Conservation (phyloP, 2,888 invertebrate genomes). For the Gastrophysa polygoni region DNA sequence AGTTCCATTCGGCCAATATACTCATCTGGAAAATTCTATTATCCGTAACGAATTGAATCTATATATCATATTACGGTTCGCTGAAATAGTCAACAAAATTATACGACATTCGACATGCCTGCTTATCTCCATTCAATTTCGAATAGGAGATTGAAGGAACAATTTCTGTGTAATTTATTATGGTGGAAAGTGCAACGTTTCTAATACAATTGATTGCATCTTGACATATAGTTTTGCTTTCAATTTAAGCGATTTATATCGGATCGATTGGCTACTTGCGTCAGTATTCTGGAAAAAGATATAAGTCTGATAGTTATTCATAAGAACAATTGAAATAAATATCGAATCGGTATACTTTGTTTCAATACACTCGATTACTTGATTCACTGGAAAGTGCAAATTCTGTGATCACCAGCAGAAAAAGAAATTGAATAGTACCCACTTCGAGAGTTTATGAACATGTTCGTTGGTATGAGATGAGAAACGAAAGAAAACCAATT, state of each 20-base stretch:
- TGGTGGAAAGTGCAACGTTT: constrained; percentile 11
- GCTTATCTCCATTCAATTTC: constrained; percentile 40
- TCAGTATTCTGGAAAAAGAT: too few relatives aligned
- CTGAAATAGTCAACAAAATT: constrained; percentile 42
- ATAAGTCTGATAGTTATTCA: too few relatives aligned
- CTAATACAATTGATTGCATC: constrained; percentile 20
- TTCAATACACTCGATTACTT: too few relatives aligned
- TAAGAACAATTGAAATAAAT: too few relatives aligned
- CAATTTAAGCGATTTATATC: background rate
- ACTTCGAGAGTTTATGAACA: too few relatives aligned
- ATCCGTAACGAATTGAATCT: constrained; percentile 58
- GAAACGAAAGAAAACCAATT: too few relatives aligned
- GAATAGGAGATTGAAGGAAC: constrained; percentile 33
- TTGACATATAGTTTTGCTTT: constrained; percentile 11
- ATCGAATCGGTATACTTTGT: too few relatives aligned
- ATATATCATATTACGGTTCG: constrained; percentile 53
- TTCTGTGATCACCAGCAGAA: too few relatives aligned
- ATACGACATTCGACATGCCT: constrained; percentile 41
- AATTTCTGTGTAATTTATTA: constrained; percentile 32
- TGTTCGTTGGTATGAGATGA: too few relatives aligned
- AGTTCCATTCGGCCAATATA: constrained; percentile 20
- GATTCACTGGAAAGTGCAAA: too few relatives aligned
- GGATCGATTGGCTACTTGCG: background rate
- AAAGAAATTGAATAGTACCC: too few relatives aligned
- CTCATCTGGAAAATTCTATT: constrained; percentile 57